phyloP scores from a whole-genome alignment of 1,140 invertebrate genomes.

The Cyrtorhinus lividipennis region DNA sequence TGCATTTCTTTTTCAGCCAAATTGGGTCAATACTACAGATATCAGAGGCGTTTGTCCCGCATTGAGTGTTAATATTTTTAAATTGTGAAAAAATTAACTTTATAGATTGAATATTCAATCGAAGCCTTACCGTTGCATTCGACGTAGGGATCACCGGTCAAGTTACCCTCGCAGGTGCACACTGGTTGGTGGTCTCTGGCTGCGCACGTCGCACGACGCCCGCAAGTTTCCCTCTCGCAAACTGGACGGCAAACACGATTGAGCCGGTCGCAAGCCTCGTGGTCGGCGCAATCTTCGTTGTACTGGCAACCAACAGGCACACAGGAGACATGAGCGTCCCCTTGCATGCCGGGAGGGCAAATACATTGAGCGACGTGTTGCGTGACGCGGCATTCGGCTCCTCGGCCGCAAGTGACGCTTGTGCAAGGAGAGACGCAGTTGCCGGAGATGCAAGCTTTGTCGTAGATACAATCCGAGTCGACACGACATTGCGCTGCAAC shows the following conservation, averaged over 20 bases:
- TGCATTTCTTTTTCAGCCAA: too few relatives aligned
- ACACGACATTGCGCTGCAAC: conserved; percentile 63
- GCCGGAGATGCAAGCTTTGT: conserved; percentile 61
- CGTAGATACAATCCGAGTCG: conserved; percentile 70
- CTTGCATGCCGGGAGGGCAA: conserved; percentile 71
- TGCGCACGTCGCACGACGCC: conserved; percentile 53
- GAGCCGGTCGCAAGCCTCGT: conserved; percentile 69
- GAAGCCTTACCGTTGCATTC: conserved; percentile 41
- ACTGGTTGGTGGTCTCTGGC: conserved; percentile 59
- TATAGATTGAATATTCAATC: conserved; percentile 10
- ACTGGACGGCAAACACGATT: conserved; percentile 71
- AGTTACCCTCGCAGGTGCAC: conserved; percentile 59
- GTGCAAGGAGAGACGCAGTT: conserved; percentile 68
- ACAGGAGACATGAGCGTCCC: conserved; percentile 61
- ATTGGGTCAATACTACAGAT: too few relatives aligned
- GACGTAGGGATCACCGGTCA: conserved; percentile 61
- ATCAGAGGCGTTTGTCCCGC: too few relatives aligned
- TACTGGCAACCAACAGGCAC: conserved; percentile 69
- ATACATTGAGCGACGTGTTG: conserved; percentile 59
- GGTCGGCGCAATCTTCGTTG: conserved; percentile 75
- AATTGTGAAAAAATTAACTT: too few relatives aligned
- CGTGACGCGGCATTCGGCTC: conserved; percentile 55
- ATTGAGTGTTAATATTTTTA: too few relatives aligned
- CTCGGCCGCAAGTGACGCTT: conserved; percentile 53
- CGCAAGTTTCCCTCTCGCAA: conserved; percentile 58